Evolutionary conservation across 2,888 invertebrate species (phyloP).

Genomic region (Drosophila hamatofila): DNA sequence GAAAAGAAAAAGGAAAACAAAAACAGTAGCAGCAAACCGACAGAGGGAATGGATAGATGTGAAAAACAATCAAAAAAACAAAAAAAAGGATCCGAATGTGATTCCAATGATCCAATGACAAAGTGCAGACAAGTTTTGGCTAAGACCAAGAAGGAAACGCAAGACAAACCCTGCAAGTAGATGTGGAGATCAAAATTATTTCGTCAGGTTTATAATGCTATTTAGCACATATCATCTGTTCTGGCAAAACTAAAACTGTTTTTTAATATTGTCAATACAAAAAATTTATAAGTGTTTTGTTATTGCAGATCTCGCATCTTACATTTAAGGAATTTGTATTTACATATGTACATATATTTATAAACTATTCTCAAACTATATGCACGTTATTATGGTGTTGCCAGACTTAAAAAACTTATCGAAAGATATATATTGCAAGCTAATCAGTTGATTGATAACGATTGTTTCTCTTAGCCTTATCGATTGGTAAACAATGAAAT

Average conservation of each 20-base stretch:
- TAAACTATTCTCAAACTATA: background rate
- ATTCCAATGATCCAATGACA: background rate
- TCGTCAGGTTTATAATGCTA: no score
- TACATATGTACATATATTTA: background rate
- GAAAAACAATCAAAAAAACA: background rate
- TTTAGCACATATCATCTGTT: no score
- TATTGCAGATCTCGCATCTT: background rate
- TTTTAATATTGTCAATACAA: background rate
- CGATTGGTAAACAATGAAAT: slow-evolving; percentile 35
- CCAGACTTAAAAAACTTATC: background rate
- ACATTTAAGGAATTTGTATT: no score
- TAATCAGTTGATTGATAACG: background rate
- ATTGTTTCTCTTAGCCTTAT: background rate
- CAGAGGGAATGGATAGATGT: slow-evolving; percentile 3
- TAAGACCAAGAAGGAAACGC: background rate
- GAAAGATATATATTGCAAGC: background rate
- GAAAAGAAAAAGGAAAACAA: background rate
- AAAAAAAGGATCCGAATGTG: background rate
- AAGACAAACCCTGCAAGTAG: background rate
- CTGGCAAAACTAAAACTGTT: no score
- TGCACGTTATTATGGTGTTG: background rate
- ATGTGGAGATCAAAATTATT: no score
- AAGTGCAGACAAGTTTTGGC: background rate
- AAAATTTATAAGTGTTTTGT: background rate
- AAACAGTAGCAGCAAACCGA: background rate